Conservation (phyloP, 2,797 vertebrate genomes). For the Enteromius argenteus region DNA sequence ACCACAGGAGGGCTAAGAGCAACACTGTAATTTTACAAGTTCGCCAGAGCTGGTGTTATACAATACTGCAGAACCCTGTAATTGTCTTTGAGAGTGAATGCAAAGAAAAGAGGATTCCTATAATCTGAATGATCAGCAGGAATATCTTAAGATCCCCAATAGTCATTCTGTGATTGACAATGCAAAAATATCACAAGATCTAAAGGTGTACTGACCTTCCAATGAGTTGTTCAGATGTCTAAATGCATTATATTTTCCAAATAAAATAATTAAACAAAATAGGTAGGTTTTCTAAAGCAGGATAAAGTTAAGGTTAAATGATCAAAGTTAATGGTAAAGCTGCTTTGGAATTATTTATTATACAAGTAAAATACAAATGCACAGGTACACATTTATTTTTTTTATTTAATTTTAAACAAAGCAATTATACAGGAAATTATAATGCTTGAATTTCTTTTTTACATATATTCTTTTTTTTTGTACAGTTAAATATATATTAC, state of each 20-base stretch:
- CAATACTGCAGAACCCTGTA: conserved; percentile 30
- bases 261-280: not conserved
- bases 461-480: not conserved
- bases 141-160: conserved; percentile 16
- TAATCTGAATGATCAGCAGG: conserved; percentile 37
- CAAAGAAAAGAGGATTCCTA: conserved; percentile 19
- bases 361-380: too few relatives aligned
- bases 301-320: not conserved
- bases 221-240: not conserved
- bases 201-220: not conserved
- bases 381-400: not conserved
- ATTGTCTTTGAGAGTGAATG: conserved; percentile 41
- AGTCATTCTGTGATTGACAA: not conserved
- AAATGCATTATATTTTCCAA: not conserved
- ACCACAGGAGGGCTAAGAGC: conserved; percentile 26
- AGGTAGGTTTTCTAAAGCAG: not conserved
- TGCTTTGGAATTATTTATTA: not conserved
- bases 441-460: not conserved
- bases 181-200: not conserved
- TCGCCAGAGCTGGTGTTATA: conserved; percentile 32
- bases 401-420: not conserved
- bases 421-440: not conserved
- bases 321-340: not conserved
- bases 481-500: not conserved
- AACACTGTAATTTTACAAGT: conserved; percentile 38